These are phyloP conservation scores for Ameiurus melas DNA, from an alignment of 2,113 vertebrate genomes.

Conservation along the genomic window DNA sequence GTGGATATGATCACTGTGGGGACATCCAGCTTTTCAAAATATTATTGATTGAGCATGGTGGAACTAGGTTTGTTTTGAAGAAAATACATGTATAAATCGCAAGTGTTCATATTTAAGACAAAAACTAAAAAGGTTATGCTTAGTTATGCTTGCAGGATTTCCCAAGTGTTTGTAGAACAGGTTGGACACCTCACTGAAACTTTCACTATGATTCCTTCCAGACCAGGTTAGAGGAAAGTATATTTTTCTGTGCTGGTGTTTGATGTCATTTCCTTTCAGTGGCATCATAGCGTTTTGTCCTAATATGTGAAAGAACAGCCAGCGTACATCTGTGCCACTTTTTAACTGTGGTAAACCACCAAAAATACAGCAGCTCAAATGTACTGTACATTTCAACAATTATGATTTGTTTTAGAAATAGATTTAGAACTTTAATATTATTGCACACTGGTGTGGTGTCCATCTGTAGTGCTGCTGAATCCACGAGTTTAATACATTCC, in stretches of 20 bases:
- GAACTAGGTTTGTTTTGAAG: not conserved
- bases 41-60: not conserved
- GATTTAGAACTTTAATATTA: not conserved
- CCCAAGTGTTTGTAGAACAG: not conserved
- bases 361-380: not conserved
- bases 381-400: not conserved
- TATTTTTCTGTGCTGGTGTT: not conserved
- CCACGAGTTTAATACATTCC: not conserved
- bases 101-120: not conserved
- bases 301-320: not conserved
- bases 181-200: not conserved
- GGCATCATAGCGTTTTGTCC: not conserved
- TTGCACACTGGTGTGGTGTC: not conserved
- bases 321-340: not conserved
- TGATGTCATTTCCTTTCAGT: not conserved
- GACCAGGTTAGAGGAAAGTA: not conserved
- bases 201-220: not conserved
- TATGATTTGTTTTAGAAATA: not conserved
- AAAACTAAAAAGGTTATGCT: not conserved
- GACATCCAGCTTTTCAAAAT: not conserved
- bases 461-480: not conserved
- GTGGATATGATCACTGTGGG: not conserved
- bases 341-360: not conserved
- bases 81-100: not conserved
- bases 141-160: not conserved